Conservation (phyloP, 2,888 invertebrate genomes). For the Lepas anatifera region DNA sequence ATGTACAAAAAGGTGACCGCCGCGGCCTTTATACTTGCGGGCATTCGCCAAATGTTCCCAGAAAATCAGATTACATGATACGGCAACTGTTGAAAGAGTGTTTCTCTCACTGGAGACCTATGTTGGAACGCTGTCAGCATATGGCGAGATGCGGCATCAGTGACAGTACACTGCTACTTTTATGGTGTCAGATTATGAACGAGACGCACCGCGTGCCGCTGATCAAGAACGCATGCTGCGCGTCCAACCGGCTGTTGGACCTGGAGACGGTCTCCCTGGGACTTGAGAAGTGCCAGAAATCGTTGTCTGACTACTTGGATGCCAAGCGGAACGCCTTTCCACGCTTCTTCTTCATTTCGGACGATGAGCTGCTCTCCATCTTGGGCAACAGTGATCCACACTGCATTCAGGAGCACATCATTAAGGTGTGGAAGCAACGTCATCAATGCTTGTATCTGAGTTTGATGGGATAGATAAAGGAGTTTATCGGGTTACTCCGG, state of each 20-base stretch:
- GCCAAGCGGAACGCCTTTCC: conserved; percentile 78
- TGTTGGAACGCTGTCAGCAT: too few relatives aligned
- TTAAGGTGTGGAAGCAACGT: too few relatives aligned
- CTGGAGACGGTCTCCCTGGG: conserved; percentile 58
- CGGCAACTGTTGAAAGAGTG: too few relatives aligned
- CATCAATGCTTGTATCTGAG: too few relatives aligned
- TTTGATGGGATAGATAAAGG: too few relatives aligned
- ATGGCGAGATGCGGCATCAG: too few relatives aligned
- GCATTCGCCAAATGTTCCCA: too few relatives aligned
- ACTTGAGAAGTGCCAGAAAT: conserved; percentile 81
- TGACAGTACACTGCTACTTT: neutral
- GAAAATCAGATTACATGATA: too few relatives aligned
- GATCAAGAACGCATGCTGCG: conserved; percentile 65
- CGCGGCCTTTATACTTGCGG: too few relatives aligned
- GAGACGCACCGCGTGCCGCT: conserved; percentile 67
- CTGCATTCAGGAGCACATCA: conserved; percentile 84
- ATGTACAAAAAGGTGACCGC: conserved; percentile 26
- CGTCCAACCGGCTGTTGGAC: conserved; percentile 58
- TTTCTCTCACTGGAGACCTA: too few relatives aligned
- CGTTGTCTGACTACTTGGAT: conserved; percentile 77
- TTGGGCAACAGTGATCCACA: conserved; percentile 71
- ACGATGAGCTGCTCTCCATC: conserved; percentile 78
- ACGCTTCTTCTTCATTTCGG: conserved; percentile 85
- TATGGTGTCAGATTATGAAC: conserved; percentile 54
- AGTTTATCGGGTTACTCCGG: too few relatives aligned